Percentiles rank a stretch among this genome's conserved stretches.
Evolutionary conservation across 2,797 vertebrate genomes (phyloP).

Genomic region (Urocyon cinereoargenteus): DNA sequence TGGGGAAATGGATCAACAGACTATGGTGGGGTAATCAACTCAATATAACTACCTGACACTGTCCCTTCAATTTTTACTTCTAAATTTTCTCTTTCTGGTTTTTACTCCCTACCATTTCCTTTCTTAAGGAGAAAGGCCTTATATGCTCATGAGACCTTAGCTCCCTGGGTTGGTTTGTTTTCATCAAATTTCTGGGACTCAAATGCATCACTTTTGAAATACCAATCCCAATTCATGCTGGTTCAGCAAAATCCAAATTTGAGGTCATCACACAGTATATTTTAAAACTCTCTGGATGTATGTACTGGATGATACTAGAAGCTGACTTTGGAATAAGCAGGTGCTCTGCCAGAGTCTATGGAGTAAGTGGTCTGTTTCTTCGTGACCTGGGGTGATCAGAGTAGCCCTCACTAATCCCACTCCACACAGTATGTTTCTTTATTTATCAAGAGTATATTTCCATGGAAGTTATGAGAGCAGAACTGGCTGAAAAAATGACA

Average conservation of each 20-base stretch:
- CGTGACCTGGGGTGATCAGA: not conserved
- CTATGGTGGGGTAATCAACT: not conserved
- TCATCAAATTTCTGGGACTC: slow-evolving; percentile 70
- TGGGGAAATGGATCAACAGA: not conserved
- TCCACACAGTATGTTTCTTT: not conserved
- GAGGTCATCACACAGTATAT: slow-evolving; percentile 34
- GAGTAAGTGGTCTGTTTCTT: not conserved
- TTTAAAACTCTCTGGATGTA: slow-evolving; percentile 70
- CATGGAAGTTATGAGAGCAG: not conserved
- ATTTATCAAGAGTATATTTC: not conserved
- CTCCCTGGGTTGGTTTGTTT: not conserved
- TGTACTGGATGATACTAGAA: slow-evolving; percentile 25
- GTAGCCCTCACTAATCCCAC: not conserved
- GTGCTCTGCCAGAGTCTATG: fast-evolving
- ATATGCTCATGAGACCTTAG: not conserved
- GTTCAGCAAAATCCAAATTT: not conserved
- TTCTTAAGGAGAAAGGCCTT: not conserved
- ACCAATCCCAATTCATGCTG: not conserved
- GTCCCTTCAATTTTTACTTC: not conserved
- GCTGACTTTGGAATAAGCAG: not conserved
- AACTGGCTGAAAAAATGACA: not conserved
- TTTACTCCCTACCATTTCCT: not conserved
- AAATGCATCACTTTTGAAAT: slow-evolving; percentile 58
- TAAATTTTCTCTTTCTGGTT: not conserved
- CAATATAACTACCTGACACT: not conserved